Percentiles rank a stretch among this genome's conserved stretches.
phyloP scores from a whole-genome alignment of 2,113 vertebrate genomes.

The Aegypius monachus region DNA sequence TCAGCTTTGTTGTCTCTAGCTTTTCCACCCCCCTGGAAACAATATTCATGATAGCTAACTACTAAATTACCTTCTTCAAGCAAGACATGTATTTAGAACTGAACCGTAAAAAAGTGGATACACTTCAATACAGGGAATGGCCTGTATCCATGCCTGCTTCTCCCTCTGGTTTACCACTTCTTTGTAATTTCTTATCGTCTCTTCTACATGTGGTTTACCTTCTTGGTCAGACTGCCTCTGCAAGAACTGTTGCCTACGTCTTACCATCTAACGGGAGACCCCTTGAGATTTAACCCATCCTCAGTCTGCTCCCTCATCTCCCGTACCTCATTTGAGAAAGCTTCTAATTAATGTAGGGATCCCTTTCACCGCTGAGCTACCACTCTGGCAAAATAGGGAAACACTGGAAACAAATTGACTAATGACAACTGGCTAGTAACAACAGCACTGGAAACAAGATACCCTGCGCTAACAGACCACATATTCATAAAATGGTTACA shows the following conservation, averaged over 20 bases:
- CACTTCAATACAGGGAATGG: background rate
- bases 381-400: background rate
- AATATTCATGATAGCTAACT: background rate
- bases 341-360: background rate
- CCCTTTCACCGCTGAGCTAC: background rate
- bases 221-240: background rate
- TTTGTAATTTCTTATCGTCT: background rate
- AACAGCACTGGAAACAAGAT: background rate
- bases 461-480: background rate
- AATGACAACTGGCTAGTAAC: background rate
- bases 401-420: background rate
- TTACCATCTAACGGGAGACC: background rate
- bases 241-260: background rate
- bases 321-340: background rate
- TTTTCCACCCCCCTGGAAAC: background rate
- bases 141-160: rapidly evolving
- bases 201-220: background rate
- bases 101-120: background rate
- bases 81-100: background rate
- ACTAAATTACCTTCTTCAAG: background rate
- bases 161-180: background rate
- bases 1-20: background rate
- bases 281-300: background rate
- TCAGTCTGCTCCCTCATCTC: background rate
- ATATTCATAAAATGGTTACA: background rate